Conservation (phyloP, 2,888 invertebrate genomes). For the Myopa tessellatipennis region DNA sequence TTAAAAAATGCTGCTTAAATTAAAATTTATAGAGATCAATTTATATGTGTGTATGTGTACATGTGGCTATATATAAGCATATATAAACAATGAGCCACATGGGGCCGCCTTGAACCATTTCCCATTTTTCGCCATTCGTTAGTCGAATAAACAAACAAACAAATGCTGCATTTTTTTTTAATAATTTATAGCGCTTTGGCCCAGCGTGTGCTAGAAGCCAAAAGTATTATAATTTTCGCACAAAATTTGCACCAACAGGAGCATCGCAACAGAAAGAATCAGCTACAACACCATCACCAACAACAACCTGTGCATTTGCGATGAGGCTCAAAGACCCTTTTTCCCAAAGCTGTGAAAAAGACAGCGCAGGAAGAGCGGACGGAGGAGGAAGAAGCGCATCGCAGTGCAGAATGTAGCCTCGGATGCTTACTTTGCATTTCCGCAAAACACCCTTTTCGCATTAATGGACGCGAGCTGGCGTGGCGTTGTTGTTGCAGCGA, state of each 20-base stretch:
- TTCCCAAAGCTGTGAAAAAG: neutral
- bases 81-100: slow-evolving; percentile 53
- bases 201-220: slow-evolving; percentile 50
- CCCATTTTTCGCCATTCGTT: slow-evolving; percentile 41
- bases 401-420: neutral
- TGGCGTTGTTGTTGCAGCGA: neutral
- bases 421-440: neutral
- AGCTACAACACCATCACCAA: slow-evolving; percentile 28
- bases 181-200: slow-evolving; percentile 60
- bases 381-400: neutral
- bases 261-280: slow-evolving; percentile 30
- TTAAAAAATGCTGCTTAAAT: neutral
- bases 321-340: slow-evolving; percentile 53
- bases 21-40: neutral
- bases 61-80: neutral
- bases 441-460: slow-evolving; percentile 23
- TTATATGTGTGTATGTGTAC: too few relatives aligned
- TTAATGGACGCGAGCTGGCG: slow-evolving; percentile 23
- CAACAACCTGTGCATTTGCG: slow-evolving; percentile 61
- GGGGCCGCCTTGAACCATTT: slow-evolving; percentile 51
- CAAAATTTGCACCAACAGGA: slow-evolving; percentile 50
- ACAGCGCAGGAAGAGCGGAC: too few relatives aligned
- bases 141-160: slow-evolving; percentile 5
- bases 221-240: neutral
- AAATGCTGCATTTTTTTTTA: slow-evolving; percentile 44